Conservation (phyloP, 2,888 invertebrate genomes). For the Catocala nupta region DNA sequence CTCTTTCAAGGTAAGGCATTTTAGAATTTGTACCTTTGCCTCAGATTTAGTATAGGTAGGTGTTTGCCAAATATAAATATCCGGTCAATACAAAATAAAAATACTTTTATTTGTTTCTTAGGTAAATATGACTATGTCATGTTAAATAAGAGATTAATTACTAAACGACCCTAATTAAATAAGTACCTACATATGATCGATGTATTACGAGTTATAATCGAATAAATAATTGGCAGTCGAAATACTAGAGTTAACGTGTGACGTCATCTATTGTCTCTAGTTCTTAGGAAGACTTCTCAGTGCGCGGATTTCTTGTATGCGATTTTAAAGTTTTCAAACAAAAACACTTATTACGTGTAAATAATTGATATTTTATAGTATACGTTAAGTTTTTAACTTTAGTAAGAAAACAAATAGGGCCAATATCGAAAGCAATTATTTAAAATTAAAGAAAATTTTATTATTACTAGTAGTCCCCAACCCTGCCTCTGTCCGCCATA, state of each 20-base stretch:
- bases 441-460: conserved; percentile 41
- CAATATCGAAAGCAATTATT: conserved; percentile 2
- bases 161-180: conserved; percentile 8
- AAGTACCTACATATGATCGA: conserved; percentile 14
- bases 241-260: conserved; percentile 54
- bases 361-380: conserved; percentile 5
- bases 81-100: conserved; percentile 18
- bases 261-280: conserved; percentile 73
- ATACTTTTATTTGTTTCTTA: conserved; percentile 13
- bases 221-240: conserved; percentile 36
- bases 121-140: conserved; percentile 4
- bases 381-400: background rate
- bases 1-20: conserved; percentile 73
- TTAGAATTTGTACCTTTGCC: conserved; percentile 23
- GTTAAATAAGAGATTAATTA: background rate
- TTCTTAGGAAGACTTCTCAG: conserved; percentile 40
- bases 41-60: conserved; percentile 10
- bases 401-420: background rate
- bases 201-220: conserved; percentile 26
- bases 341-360: conserved; percentile 2
- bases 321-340: conserved; percentile 31
- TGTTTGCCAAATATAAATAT: conserved; percentile 5
- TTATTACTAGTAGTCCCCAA: conserved; percentile 43
- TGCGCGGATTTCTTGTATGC: conserved; percentile 26
- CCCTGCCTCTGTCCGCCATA: conserved; percentile 63